Conservation (phyloP, 2,888 invertebrate genomes). For the Andrena flavipes region DNA sequence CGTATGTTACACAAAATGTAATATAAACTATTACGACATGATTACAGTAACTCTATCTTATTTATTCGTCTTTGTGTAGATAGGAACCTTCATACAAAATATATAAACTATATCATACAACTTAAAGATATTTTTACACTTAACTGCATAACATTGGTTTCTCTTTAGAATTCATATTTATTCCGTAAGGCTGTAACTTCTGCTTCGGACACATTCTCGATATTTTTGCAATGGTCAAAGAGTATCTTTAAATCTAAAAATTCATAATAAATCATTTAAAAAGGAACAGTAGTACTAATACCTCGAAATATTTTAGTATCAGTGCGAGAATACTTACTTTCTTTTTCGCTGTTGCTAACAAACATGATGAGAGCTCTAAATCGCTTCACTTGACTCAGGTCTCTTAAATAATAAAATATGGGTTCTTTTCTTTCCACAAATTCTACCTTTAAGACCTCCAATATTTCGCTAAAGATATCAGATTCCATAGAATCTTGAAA, state of each 20-base stretch:
- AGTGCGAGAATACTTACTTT: constrained; percentile 84
- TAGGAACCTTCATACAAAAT: constrained; percentile 30
- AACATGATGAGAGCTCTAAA: constrained; percentile 89
- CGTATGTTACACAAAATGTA: not conserved
- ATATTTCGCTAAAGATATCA: constrained; percentile 87
- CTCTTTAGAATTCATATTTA: constrained; percentile 83
- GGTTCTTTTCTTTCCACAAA: constrained; percentile 84
- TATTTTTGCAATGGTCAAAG: constrained; percentile 80
- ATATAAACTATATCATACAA: constrained; percentile 14
- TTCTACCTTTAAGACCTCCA: constrained; percentile 85
- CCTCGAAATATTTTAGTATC: constrained; percentile 13
- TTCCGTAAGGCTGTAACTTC: constrained; percentile 79
- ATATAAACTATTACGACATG: constrained; percentile 9
- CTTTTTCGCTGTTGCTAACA: constrained; percentile 87
- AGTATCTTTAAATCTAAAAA: constrained; percentile 83
- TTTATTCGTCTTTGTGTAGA: constrained; percentile 18
- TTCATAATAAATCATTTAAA: constrained; percentile 46
- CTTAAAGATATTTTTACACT: constrained; percentile 15
- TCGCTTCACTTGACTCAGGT: constrained; percentile 87
- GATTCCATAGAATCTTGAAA: constrained; percentile 90
- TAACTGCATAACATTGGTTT: not conserved
- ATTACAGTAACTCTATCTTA: not conserved
- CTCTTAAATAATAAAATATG: constrained; percentile 86
- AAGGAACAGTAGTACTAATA: constrained; percentile 29
- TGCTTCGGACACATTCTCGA: constrained; percentile 75